Evolutionary conservation across 2,113 vertebrate genomes (phyloP).

Genomic region (Siniperca chuatsi): DNA sequence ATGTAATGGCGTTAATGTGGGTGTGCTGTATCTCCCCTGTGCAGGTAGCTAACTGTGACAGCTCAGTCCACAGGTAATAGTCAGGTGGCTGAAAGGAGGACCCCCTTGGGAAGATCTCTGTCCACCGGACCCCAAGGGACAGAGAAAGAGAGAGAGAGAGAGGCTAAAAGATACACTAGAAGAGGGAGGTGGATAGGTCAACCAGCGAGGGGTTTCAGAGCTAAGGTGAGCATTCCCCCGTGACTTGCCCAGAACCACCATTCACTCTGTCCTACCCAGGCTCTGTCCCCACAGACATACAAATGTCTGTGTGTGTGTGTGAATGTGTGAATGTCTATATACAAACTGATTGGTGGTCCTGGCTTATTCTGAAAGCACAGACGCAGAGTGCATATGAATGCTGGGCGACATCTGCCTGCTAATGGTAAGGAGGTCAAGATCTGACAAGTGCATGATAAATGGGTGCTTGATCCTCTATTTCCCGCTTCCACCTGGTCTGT

Average conservation of each 20-base stretch:
- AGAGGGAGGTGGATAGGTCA: constrained; percentile 57
- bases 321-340: background rate
- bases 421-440: constrained; percentile 78
- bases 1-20: constrained; percentile 1
- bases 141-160: constrained; percentile 18
- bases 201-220: constrained; percentile 48
- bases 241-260: constrained; percentile 47
- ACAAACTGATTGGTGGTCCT: constrained; percentile 11
- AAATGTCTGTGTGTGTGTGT: background rate
- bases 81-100: constrained; percentile 67
- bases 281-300: constrained; percentile 7
- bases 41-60: constrained; percentile 78
- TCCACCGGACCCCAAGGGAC: constrained; percentile 54
- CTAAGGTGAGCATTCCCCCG: constrained; percentile 48
- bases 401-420: constrained; percentile 71
- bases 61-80: constrained; percentile 78
- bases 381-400: constrained; percentile 26
- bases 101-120: constrained; percentile 63
- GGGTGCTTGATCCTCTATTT: constrained; percentile 62
- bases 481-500: constrained; percentile 59
- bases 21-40: constrained; percentile 69
- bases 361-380: constrained; percentile 7
- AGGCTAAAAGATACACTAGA: constrained; percentile 24
- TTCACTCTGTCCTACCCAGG: constrained; percentile 12
- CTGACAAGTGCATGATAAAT: constrained; percentile 80